Evolutionary conservation across 2,888 invertebrate species (phyloP).

Genomic region (Caenorhabditis zanzibari): DNA sequence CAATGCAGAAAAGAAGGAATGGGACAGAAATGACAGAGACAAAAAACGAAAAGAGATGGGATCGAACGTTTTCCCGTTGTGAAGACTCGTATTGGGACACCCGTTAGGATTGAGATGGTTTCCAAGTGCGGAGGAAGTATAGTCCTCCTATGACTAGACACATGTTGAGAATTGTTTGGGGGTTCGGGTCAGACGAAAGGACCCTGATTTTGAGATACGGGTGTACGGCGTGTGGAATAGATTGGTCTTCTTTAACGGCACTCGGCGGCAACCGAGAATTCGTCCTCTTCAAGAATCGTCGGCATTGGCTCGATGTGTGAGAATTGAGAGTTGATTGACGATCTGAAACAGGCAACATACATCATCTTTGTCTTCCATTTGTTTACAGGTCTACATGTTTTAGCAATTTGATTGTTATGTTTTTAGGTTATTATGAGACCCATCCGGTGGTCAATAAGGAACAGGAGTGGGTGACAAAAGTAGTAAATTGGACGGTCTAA

Average conservation of each 20-base stretch:
- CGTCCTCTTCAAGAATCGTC: slow-evolving; percentile 74
- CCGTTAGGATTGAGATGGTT: slow-evolving; percentile 53
- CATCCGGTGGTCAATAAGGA: too few species aligned
- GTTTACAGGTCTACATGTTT: slow-evolving; percentile 38
- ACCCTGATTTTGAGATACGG: slow-evolving; percentile 55
- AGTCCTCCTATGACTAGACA: slow-evolving; percentile 59
- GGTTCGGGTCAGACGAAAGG: slow-evolving; percentile 53
- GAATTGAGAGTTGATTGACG: slow-evolving; percentile 70
- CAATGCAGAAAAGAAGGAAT: slow-evolving; percentile 6
- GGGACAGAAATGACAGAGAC: slow-evolving; percentile 12
- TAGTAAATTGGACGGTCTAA: slow-evolving; percentile 29
- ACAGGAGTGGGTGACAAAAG: slow-evolving; percentile 29
- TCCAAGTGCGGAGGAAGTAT: slow-evolving; percentile 54
- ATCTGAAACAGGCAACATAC: slow-evolving; percentile 63
- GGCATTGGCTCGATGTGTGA: slow-evolving; percentile 76
- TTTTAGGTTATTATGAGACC: slow-evolving; percentile 31
- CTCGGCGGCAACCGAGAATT: slow-evolving; percentile 60
- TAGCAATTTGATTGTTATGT: slow-evolving; percentile 50
- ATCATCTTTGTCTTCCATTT: slow-evolving; percentile 25
- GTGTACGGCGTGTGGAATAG: slow-evolving; percentile 21
- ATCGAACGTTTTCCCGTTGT: slow-evolving; percentile 47
- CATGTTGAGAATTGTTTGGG: slow-evolving; percentile 21
- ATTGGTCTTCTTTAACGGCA: slow-evolving; percentile 31
- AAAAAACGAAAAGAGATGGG: slow-evolving; percentile 7
- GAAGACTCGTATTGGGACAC: slow-evolving; percentile 55